phyloP scores from a whole-genome alignment of 2,888 invertebrate genomes.

The Listrodromus nycthemerus region DNA sequence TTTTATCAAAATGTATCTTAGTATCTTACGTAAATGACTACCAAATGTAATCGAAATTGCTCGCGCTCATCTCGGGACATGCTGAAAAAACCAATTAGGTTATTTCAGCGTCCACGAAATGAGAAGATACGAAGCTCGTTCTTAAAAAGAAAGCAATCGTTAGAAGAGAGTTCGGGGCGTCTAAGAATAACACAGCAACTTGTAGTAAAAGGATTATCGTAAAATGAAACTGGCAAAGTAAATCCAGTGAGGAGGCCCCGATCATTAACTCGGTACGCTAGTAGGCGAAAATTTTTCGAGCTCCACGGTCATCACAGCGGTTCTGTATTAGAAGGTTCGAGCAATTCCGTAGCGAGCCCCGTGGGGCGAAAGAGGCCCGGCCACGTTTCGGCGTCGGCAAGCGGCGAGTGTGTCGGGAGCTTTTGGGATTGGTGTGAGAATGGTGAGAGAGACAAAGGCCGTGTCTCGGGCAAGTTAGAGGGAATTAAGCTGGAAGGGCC shows the following conservation, averaged over 20 bases:
- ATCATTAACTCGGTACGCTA: slow-evolving; percentile 12
- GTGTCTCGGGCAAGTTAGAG: slow-evolving; percentile 1
- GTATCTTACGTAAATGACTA: no score
- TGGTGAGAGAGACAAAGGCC: background rate
- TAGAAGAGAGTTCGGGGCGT: background rate
- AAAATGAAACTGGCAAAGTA: slow-evolving; percentile 28
- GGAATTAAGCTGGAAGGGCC: slow-evolving; percentile 25
- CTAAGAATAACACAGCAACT: slow-evolving; percentile 25
- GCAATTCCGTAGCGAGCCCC: slow-evolving; percentile 11
- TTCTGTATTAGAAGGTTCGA: slow-evolving; percentile 21
- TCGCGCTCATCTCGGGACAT: no score
- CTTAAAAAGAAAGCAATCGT: background rate
- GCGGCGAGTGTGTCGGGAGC: slow-evolving; percentile 10
- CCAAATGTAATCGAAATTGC: no score
- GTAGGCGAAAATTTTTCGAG: background rate
- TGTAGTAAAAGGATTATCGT: slow-evolving; percentile 17
- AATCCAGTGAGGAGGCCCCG: slow-evolving; percentile 9
- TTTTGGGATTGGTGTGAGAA: slow-evolving; percentile 16
- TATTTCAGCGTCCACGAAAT: background rate
- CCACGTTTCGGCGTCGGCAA: slow-evolving; percentile 15
- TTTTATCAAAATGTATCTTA: no score
- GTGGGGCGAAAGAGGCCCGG: background rate
- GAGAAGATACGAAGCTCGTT: no score
- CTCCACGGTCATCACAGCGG: background rate
- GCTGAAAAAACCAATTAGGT: background rate